These are phyloP conservation scores for Fabriciana adippe DNA, from an alignment of 2,888 invertebrate genomes.

Conservation along the genomic window DNA sequence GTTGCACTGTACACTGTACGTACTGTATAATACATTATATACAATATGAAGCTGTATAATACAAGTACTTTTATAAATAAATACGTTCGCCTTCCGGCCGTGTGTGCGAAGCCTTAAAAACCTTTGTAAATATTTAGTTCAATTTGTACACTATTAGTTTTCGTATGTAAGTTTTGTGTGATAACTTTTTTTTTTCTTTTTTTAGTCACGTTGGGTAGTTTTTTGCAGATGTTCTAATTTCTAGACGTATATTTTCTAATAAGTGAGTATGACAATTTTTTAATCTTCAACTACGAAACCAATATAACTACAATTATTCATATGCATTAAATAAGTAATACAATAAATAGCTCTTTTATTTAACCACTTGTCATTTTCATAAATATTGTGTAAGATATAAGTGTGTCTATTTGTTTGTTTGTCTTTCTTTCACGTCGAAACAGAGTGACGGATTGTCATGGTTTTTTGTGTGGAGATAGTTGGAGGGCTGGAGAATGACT, in stretches of 20 bases:
- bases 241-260: conserved; percentile 23
- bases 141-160: conserved; percentile 59
- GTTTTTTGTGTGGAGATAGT: no score
- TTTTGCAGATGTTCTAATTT: conserved; percentile 41
- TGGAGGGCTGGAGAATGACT: no score
- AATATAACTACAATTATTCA: conserved; percentile 25
- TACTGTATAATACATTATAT: no score
- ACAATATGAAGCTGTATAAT: no score
- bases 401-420: no score
- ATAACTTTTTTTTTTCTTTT: conserved; percentile 53
- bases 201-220: conserved; percentile 46
- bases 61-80: no score
- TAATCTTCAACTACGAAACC: conserved; percentile 16
- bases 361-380: neutral
- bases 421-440: no score
- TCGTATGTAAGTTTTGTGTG: conserved; percentile 67
- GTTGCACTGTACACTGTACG: no score
- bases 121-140: conserved; percentile 75
- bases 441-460: no score
- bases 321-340: conserved; percentile 30
- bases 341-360: conserved; percentile 18
- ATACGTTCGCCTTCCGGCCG: no score
- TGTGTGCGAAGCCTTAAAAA: conserved; percentile 32
- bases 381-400: neutral
- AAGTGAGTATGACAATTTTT: conserved; percentile 22